Evolutionary conservation across 2,888 invertebrate genomes (phyloP).

Genomic region (Lapara coniferarum): DNA sequence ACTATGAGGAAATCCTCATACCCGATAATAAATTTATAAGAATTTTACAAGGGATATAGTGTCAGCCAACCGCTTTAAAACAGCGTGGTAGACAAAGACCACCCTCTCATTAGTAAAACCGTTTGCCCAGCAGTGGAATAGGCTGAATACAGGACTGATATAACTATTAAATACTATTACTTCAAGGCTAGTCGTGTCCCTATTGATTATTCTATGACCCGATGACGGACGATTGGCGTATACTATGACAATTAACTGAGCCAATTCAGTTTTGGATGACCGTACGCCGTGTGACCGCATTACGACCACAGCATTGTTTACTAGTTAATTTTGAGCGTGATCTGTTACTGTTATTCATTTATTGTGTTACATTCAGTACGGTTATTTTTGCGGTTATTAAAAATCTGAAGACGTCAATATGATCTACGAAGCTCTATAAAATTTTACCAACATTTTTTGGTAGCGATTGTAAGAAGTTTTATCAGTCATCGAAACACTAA

Average conservation of each 20-base stretch:
- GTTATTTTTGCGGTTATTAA: too few species aligned
- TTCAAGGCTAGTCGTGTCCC: not conserved
- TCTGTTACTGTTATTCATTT: not conserved
- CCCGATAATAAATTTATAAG: too few species aligned
- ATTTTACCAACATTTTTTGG: too few species aligned
- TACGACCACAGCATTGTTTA: not conserved
- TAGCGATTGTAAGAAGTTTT: too few species aligned
- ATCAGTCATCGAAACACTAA: too few species aligned
- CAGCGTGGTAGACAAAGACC: not conserved
- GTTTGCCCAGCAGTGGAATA: not conserved
- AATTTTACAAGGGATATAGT: too few species aligned
- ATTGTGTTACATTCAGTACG: too few species aligned
- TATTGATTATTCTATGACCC: not conserved
- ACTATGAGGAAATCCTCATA: too few species aligned
- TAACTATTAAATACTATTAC: not conserved
- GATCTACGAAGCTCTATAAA: too few species aligned
- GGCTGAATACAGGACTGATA: not conserved
- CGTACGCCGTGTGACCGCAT: conserved; percentile 1
- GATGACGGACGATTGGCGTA: not conserved
- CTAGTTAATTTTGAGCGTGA: not conserved
- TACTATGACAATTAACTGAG: not conserved
- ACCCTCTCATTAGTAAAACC: not conserved
- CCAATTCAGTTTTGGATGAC: not conserved
- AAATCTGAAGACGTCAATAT: too few species aligned
- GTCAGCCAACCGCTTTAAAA: not conserved